These are phyloP conservation scores for Cebus imitator DNA, from an alignment of 2,113 vertebrate species.

Conservation along the genomic window DNA sequence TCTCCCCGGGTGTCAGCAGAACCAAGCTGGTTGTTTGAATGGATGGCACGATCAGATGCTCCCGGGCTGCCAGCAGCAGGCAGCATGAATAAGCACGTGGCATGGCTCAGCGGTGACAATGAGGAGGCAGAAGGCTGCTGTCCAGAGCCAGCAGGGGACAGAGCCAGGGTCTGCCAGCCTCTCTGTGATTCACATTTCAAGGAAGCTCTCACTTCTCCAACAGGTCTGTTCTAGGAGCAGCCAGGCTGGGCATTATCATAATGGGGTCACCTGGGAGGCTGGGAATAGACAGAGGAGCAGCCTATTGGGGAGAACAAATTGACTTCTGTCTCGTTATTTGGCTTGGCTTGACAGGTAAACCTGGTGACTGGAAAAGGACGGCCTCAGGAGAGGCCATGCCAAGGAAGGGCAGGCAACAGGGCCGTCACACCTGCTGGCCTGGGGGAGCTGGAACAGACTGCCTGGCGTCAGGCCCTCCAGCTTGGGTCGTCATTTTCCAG, in stretches of 20 bases:
- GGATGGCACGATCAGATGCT: neutral
- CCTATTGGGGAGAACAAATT: constrained; percentile 82
- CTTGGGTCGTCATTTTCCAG: neutral
- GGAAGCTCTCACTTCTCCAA: constrained; percentile 52
- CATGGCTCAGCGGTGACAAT: constrained; percentile 54
- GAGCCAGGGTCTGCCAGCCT: constrained; percentile 44
- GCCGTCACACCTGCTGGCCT: neutral
- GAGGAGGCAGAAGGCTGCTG: constrained; percentile 62
- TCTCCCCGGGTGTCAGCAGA: constrained; percentile 27
- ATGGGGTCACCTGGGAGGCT: constrained; percentile 86
- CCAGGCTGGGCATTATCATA: constrained; percentile 83
- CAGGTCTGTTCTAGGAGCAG: constrained; percentile 57
- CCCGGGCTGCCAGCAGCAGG: constrained; percentile 41
- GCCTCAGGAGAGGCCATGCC: constrained; percentile 55
- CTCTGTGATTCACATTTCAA: constrained; percentile 58
- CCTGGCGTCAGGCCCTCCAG: neutral
- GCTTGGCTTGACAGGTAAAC: constrained; percentile 79
- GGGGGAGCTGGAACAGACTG: neutral
- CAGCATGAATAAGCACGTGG: constrained; percentile 62
- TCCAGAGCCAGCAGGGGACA: constrained; percentile 72
- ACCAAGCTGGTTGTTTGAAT: constrained; percentile 4
- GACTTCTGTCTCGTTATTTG: constrained; percentile 82
- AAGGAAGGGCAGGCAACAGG: constrained; percentile 44
- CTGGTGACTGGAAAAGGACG: constrained; percentile 75
- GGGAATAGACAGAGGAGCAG: constrained; percentile 81